Base-by-base conservation (phyloP, 2,888 invertebrate genomes). In the Dorcus parallelipipedus region DNA sequence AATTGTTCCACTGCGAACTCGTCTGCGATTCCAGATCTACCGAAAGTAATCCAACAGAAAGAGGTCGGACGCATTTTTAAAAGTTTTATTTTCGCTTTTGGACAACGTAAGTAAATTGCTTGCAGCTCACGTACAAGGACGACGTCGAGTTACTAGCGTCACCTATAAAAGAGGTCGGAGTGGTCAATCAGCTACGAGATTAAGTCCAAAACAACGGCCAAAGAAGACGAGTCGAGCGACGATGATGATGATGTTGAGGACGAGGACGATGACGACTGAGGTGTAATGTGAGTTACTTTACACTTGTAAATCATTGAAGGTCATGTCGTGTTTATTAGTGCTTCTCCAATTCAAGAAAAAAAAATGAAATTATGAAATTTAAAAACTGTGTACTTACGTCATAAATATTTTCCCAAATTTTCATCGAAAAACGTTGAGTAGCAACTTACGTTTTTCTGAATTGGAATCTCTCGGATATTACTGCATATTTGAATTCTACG, bases 101-200 rank as follows among this genome's bases (percentile, higher is more conserved):
- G 5, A 38, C 23, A 20, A 17, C 48, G 1, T 8, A 9, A 26
- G 33, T 38, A 9, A 10, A 20, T 20, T 6, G 39, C 49, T 59
- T 63, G 17, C 51, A 77, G 76, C 68, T 74, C 45, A 71, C 72
- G 2, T 56, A 72, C 38, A 59, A 40, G 10, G 56, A 66, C n/a
- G 76, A 80, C 64, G 77, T 85, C 8, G 89, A 89, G 66, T 83
- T 82, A 69, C 71, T 85, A 55, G 88, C 86, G 0, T 87, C 87
- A 9, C 82, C 84, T 39, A 78, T 84, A 26, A 81, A 55, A 56
- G 82, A 82, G 55, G 83, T 86, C 5, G n/a, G 90, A 91, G 63
- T 90, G 90, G 87, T 91, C 90, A 2, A 81, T 88, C 65, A 90
- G 90, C 0, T 87, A 86, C 60, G 83, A 83, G 7, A 77, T 76